A percentile compares a stretch with the other conserved stretches of the same genome.
These are phyloP conservation scores for Drosophila nigricruria DNA, from an alignment of 2,888 invertebrate genomes.

Conservation along the genomic window DNA sequence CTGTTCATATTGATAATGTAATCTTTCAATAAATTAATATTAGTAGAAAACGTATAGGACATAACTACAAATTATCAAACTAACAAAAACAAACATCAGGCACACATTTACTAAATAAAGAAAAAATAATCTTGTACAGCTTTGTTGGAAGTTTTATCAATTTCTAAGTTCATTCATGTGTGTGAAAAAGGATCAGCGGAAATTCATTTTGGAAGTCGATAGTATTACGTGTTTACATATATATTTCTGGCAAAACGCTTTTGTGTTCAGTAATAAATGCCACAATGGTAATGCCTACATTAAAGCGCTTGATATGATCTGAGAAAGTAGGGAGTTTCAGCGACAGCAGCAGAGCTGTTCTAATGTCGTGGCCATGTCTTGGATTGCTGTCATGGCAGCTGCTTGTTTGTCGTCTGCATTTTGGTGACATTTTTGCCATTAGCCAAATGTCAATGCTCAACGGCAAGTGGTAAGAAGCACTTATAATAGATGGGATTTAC, in stretches of 20 bases:
- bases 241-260: slow-evolving; percentile 21
- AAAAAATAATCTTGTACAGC: too few species aligned
- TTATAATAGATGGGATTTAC: slow-evolving; percentile 79
- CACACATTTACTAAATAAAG: background rate
- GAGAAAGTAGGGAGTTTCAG: slow-evolving; percentile 1
- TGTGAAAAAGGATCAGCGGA: slow-evolving; percentile 18
- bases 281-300: slow-evolving; percentile 22
- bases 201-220: slow-evolving; percentile 14
- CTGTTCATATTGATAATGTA: too few species aligned
- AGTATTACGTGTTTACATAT: slow-evolving; percentile 20
- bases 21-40: background rate
- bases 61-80: background rate
- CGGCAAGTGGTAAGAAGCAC: slow-evolving; percentile 78
- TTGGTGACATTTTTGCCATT: slow-evolving; percentile 79
- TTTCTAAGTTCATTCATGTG: slow-evolving; percentile 3
- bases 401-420: slow-evolving; percentile 73
- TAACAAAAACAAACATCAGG: background rate
- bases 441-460: slow-evolving; percentile 79
- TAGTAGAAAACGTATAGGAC: background rate
- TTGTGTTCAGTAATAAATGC: slow-evolving; percentile 46
- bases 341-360: slow-evolving; percentile 23
- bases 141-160: background rate
- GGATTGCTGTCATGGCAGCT: slow-evolving; percentile 45
- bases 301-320: slow-evolving; percentile 14
- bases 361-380: slow-evolving; percentile 30